Conservation (phyloP, 2,113 vertebrate species). For the Gallinago jamesoni region DNA sequence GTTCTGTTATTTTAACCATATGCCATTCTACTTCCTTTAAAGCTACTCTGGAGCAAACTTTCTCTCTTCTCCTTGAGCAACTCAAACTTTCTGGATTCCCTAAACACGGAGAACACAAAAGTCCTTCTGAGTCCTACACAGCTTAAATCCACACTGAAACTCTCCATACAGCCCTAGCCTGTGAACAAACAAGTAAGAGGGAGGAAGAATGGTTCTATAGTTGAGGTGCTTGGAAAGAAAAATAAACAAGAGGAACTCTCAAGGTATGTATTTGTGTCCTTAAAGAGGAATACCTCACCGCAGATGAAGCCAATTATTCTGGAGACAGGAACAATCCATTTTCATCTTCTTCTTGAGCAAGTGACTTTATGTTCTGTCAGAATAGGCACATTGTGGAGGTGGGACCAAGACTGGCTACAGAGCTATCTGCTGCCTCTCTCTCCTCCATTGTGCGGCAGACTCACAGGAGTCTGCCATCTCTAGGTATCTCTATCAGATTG, state of each 20-base stretch:
- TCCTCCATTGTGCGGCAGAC: background rate
- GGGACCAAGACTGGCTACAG: background rate
- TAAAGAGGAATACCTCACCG: background rate
- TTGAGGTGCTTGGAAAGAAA: background rate
- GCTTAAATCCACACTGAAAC: background rate
- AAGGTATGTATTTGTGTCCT: background rate
- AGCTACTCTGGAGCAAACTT: background rate
- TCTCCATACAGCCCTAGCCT: background rate
- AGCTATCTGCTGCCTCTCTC: background rate
- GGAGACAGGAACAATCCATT: background rate
- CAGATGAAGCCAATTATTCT: background rate
- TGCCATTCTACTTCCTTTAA: background rate
- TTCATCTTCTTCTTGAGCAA: background rate
- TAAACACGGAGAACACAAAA: background rate
- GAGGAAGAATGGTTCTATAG: background rate
- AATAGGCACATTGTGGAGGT: background rate
- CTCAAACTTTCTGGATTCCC: background rate
- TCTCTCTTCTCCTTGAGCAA: background rate
- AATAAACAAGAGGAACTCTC: background rate
- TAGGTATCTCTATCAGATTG: background rate
- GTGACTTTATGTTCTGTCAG: background rate
- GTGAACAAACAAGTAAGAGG: background rate
- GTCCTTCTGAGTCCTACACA: accelerated
- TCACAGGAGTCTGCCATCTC: background rate
- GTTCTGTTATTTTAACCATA: background rate